Evolutionary conservation across 2,888 invertebrate genomes (phyloP).

Genomic region (Lottia gigantea): DNA sequence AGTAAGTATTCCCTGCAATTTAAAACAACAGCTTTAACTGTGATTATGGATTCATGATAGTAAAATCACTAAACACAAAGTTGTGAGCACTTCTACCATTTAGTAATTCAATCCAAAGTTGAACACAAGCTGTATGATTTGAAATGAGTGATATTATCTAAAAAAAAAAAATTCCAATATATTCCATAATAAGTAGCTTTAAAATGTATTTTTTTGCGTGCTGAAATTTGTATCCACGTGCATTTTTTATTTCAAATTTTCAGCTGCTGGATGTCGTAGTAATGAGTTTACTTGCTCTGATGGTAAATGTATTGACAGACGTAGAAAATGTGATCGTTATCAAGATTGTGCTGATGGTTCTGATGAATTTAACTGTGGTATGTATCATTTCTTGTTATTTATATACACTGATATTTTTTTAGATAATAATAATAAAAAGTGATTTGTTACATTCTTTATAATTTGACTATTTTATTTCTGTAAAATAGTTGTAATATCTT

Average conservation of each 20-base stretch:
- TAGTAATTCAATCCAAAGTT: too few relatives aligned
- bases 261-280: slow-evolving; percentile 20
- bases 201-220: neutral
- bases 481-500: neutral
- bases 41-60: too few relatives aligned
- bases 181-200: too few relatives aligned
- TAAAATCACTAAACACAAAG: too few relatives aligned
- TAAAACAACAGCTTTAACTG: neutral
- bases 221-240: too few relatives aligned
- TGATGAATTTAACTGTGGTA: slow-evolving; percentile 79
- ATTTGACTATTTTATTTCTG: too few relatives aligned
- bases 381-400: slow-evolving; percentile 22
- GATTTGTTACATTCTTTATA: too few relatives aligned
- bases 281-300: slow-evolving; percentile 64
- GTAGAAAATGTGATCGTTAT: slow-evolving; percentile 52
- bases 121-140: too few relatives aligned
- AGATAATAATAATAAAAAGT: too few relatives aligned
- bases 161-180: too few relatives aligned
- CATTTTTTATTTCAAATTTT: neutral
- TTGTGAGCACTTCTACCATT: neutral
- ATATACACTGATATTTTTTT: neutral
- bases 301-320: slow-evolving; percentile 64
- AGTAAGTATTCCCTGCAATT: slow-evolving; percentile 38
- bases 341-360: slow-evolving; percentile 56
- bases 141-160: too few relatives aligned